Evolutionary conservation across 2,888 invertebrate genomes (phyloP).

Genomic region (Yponomeuta plumbellus): DNA sequence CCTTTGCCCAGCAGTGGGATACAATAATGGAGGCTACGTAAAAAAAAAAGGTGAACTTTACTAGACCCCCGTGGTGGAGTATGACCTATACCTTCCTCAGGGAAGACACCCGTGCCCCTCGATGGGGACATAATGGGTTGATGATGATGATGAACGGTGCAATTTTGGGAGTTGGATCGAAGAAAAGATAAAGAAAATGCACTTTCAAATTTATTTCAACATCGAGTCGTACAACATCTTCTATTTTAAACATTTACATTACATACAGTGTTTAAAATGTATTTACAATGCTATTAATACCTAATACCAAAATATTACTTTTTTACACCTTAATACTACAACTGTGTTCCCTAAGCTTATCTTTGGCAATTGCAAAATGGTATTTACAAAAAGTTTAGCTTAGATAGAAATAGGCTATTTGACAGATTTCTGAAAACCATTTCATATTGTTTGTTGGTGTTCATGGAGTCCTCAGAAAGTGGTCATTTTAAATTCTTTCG

Average conservation of each 20-base stretch:
- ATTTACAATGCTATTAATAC: background rate
- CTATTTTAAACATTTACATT: slow-evolving; percentile 1
- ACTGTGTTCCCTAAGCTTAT: background rate
- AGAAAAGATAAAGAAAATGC: background rate
- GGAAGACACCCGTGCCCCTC: too few relatives aligned
- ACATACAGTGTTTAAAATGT: slow-evolving; percentile 2
- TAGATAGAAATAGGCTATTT: background rate
- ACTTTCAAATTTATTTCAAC: slow-evolving; percentile 5
- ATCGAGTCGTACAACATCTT: slow-evolving; percentile 6
- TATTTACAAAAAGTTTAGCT: background rate
- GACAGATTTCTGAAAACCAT: too few relatives aligned
- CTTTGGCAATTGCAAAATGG: background rate
- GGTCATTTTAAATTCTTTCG: too few relatives aligned
- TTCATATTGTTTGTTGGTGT: too few relatives aligned
- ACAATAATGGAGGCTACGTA: too few relatives aligned
- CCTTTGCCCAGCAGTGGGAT: too few relatives aligned
- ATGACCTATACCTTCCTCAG: too few relatives aligned
- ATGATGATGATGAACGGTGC: too few relatives aligned
- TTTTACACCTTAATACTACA: background rate
- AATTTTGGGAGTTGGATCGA: background rate
- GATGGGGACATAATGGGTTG: too few relatives aligned
- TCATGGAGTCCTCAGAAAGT: too few relatives aligned
- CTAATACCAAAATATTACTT: background rate
- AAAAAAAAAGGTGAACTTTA: too few relatives aligned
- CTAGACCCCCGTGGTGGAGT: too few relatives aligned